phyloP scores from a whole-genome alignment of 2,797 vertebrate species.

The Thalassophryne amazonica region DNA sequence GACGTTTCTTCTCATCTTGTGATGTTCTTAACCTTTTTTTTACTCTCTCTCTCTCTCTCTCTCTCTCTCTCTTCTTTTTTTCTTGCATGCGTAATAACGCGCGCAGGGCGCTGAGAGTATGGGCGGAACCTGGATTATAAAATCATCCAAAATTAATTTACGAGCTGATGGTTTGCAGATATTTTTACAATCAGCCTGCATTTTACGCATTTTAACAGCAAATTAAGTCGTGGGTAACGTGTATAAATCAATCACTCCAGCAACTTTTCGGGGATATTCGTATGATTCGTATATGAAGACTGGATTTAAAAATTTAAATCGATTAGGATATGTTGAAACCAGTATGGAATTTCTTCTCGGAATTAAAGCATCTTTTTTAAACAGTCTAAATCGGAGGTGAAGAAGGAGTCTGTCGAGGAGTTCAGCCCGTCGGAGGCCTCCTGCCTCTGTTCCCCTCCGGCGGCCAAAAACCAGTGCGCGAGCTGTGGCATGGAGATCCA shows the following conservation, averaged over 20 bases:
- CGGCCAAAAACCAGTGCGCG: slow-evolving; percentile 90
- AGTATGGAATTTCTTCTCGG: too few species aligned
- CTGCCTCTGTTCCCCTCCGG: slow-evolving; percentile 88
- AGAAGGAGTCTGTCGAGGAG: slow-evolving; percentile 83
- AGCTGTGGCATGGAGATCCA: slow-evolving; percentile 93
- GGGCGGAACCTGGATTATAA: too few species aligned
- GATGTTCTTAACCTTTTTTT: slow-evolving; percentile 37
- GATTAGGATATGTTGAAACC: background rate
- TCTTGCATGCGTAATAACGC: background rate
- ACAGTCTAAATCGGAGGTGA: slow-evolving; percentile 91
- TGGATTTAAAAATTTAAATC: too few species aligned
- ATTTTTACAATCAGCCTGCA: too few species aligned
- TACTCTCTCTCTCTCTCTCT: slow-evolving; percentile 30
- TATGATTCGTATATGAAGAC: too few species aligned
- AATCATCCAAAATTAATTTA: too few species aligned
- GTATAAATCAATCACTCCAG: too few species aligned
- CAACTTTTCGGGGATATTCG: too few species aligned
- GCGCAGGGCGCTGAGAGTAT: slow-evolving; percentile 1
- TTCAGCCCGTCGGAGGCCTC: slow-evolving; percentile 87
- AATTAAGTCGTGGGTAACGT: too few species aligned
- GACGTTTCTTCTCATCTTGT: too few species aligned
- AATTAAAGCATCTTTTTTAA: background rate
- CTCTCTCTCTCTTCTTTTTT: background rate
- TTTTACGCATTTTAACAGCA: too few species aligned
- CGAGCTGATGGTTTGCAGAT: too few species aligned